Evolutionary conservation across 2,113 vertebrate genomes (phyloP).

Genomic region (Cepphus grylle): DNA sequence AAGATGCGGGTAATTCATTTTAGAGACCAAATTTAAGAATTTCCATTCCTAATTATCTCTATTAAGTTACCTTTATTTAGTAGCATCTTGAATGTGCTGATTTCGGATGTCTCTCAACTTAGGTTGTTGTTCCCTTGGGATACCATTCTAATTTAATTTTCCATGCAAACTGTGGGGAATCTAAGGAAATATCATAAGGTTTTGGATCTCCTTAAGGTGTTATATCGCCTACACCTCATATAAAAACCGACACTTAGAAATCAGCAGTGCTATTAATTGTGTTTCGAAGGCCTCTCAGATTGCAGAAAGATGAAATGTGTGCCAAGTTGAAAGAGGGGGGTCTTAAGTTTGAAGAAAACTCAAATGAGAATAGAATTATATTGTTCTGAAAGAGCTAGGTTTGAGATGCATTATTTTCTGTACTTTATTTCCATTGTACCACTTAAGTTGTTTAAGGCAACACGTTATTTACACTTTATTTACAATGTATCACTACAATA

Average conservation of each 20-base stretch:
- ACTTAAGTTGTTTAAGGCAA: conserved; percentile 25
- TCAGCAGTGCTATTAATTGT: neutral
- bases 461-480: conserved; percentile 3
- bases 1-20: neutral
- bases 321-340: neutral
- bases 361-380: neutral
- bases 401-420: neutral
- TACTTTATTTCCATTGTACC: neutral
- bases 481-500: conserved; percentile 11
- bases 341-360: neutral
- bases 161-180: neutral
- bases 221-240: neutral
- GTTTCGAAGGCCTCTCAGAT: neutral
- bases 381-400: neutral
- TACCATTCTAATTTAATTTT: neutral
- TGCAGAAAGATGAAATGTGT: neutral
- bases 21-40: neutral
- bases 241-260: neutral
- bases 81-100: neutral
- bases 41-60: neutral
- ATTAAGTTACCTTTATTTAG: neutral
- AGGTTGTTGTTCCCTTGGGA: neutral
- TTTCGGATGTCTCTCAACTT: neutral
- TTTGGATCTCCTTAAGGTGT: neutral
- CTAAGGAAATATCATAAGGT: neutral